Percentiles rank a stretch among this genome's conserved stretches.
Evolutionary conservation across 2,888 invertebrate genomes (phyloP).

Genomic region (Phalera bucephala): DNA sequence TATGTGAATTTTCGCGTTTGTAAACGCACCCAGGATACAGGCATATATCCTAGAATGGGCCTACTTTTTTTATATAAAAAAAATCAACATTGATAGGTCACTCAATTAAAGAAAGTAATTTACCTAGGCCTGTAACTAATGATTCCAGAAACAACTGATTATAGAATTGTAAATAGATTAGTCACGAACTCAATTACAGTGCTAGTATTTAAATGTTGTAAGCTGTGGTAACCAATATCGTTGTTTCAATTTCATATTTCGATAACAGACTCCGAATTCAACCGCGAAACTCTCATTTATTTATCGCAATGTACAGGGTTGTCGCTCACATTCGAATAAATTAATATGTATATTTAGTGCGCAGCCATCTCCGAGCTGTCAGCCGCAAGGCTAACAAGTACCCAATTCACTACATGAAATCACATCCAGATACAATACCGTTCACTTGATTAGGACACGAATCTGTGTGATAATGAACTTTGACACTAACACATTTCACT

Average conservation of each 20-base stretch:
- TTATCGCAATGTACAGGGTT: slow-evolving; percentile 55
- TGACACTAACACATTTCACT: slow-evolving; percentile 57
- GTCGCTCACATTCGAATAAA: slow-evolving; percentile 64
- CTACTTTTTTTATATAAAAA: too few species aligned
- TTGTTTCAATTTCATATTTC: slow-evolving; percentile 22
- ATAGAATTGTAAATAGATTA: slow-evolving; percentile 35
- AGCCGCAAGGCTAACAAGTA: slow-evolving; percentile 68
- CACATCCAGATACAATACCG: slow-evolving; percentile 59
- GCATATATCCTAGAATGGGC: too few species aligned
- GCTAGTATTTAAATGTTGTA: slow-evolving; percentile 33
- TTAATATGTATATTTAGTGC: slow-evolving; percentile 54
- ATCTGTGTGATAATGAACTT: slow-evolving; percentile 59
- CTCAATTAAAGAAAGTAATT: not conserved
- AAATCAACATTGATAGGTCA: not conserved
- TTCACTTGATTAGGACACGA: slow-evolving; percentile 64
- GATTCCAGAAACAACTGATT: slow-evolving; percentile 9
- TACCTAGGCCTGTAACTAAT: slow-evolving; percentile 1
- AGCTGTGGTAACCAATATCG: slow-evolving; percentile 27
- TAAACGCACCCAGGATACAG: too few species aligned
- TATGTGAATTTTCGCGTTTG: too few species aligned
- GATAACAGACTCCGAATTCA: slow-evolving; percentile 30
- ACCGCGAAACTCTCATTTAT: slow-evolving; percentile 61
- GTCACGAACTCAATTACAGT: slow-evolving; percentile 41
- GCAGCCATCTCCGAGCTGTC: slow-evolving; percentile 47
- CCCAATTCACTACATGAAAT: slow-evolving; percentile 51